Evolutionary conservation across 2,797 vertebrate species (phyloP), one percentile per base, ranked within the genome.

Genomic region (Hyperoplus lanceolatus): DNA sequence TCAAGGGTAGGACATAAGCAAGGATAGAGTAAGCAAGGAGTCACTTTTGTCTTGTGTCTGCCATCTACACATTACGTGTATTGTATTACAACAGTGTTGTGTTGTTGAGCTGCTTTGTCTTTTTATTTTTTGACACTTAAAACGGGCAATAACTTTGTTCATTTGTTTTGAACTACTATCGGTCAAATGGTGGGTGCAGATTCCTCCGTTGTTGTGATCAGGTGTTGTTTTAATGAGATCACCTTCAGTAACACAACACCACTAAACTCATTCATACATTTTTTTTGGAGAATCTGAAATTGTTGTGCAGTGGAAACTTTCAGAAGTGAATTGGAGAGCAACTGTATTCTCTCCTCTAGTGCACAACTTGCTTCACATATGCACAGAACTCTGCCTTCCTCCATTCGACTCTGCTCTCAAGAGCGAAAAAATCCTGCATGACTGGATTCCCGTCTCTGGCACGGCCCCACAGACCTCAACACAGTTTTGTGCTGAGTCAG

Each of bases 401-500:
- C 39, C 11, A 38, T 75, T 78, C 5, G 42, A 66, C 67, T 79
- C 71, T 77, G 62, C 60, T 80, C 69, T 78, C 78, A 42, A 29
- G 59, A 89, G 82, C 82, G 80, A 61, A 90, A 61, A 89, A 83
- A 88, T 78, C 88, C 84, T 89, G 91, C 87, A 90, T 88, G 90
- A 92, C 92, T 89, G 85, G 89, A 92, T 93, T 91, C 90, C 70
- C 56, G 55, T 85, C 80, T 88, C 87, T 91, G 90, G 90, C 91
- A 77, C 45, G 12, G 79, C 70, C 84, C 85, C 82, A 73, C 79
- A 90, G 75, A 93, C 93, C 92, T 92, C 91, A 90, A 83, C 86
- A 86, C 71, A 57, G 67, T 79, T 90, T 90, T 89, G 75, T 91
- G 90, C 92, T 90, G 90, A 93, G 87, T 93, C 89, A 92, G 89